Evolutionary conservation across 2,113 vertebrate species (phyloP).

Genomic region (Peromyscus californicus): DNA sequence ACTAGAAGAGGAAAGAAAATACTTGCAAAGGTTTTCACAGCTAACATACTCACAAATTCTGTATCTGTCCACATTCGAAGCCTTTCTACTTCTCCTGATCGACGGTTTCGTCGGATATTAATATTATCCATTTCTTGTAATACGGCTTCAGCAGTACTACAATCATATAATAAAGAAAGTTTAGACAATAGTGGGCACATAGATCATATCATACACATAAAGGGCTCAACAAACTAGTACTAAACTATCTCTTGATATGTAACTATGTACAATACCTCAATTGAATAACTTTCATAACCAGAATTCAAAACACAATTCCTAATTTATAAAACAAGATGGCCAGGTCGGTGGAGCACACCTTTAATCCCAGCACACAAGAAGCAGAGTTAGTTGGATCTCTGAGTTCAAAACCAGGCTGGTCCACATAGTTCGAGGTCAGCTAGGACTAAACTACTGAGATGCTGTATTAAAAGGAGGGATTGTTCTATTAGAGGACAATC

Average conservation of each 20-base stretch:
- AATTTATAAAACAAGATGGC: not conserved
- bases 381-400: not conserved
- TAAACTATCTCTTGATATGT: slow-evolving; percentile 48
- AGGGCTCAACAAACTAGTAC: not conserved
- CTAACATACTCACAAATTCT: slow-evolving; percentile 93
- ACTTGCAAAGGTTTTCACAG: not conserved
- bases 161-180: slow-evolving; percentile 69
- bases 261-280: slow-evolving; percentile 14
- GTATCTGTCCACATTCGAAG: slow-evolving; percentile 99
- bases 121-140: slow-evolving; percentile 99
- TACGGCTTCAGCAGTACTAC: slow-evolving; percentile 98
- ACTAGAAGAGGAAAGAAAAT: not conserved
- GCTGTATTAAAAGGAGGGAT: not conserved
- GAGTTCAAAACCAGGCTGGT: not conserved
- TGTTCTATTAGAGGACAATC: not conserved
- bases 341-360: not conserved
- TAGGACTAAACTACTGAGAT: not conserved
- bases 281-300: not conserved
- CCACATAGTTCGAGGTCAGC: not conserved
- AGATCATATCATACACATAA: not conserved
- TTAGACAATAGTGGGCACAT: slow-evolving; percentile 17
- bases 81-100: slow-evolving; percentile 96
- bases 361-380: not conserved
- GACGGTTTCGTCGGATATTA: slow-evolving; percentile 95
- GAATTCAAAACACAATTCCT: slow-evolving; percentile 30